Evolutionary conservation across 2,888 invertebrate species (phyloP), one percentile per base, ranked within the genome.

Genomic region (Eupithecia exiguata): DNA sequence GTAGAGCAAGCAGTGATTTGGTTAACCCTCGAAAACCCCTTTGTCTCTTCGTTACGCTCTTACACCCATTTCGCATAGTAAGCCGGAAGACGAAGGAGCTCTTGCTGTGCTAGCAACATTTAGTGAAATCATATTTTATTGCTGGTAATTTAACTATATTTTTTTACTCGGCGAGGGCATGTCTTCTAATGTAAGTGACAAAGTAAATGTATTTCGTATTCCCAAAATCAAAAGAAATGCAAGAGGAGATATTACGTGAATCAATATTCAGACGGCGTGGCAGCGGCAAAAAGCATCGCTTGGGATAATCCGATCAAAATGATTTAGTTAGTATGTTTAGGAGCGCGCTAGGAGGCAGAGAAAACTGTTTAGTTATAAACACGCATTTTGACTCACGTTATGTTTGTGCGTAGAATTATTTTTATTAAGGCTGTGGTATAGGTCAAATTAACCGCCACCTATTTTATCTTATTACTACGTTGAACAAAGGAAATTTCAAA

Each of bases 291-390:
- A 66, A 66, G 66, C 66, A 66, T 43, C 38, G 62, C 62, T 62
- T 62, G 62, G 66, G 66, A 66, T 66, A 66, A 66, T 66, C 66
- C 38, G 10, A 66, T 40, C 40, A 21, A 21, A 38, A 66, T 66
- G 66, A 66, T 66, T 66, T 66, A 66, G 66, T 66, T 66, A 66
- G 40, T 40, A 66, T 66, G 40, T 66, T 66, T 66, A 66, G 40
- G 66, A n/a, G 16, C 12, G 21, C 1, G 58, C 18, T 66, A 25
- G n/a, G 14, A n/a, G 40, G 38, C n/a, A 25, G 66, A 40, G 14
- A 5, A 40, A 66, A 66, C 66, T 40, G 40, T 66, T 66, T 66
- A 66, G 66, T 25, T 21, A 65, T 10, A 12, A 65, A 65, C 62
- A 38, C 21, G 38, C 18, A 38, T 58, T 25, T 58, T 58, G 25